Evolutionary conservation across 53 echinoderm and acorn worm genomes (phyloP).

Genomic region (Paracentrotus lividus): DNA sequence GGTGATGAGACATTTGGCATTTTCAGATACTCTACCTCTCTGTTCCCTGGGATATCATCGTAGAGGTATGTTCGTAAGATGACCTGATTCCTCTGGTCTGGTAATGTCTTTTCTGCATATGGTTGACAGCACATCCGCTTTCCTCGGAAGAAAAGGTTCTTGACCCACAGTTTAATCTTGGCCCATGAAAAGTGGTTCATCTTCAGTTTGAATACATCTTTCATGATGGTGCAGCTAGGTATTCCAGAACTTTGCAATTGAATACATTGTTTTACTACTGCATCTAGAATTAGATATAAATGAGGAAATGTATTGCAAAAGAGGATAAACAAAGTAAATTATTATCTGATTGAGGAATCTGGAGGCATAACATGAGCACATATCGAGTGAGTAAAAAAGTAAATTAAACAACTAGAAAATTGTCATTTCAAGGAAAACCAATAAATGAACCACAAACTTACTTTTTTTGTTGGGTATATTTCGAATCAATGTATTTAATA

Average conservation of each 20-base stretch:
- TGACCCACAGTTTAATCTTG: background rate
- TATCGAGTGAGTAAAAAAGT: too few relatives aligned
- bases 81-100: background rate
- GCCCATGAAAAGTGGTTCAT: background rate
- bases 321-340: too few relatives aligned
- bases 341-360: too few relatives aligned
- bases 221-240: background rate
- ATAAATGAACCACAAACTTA: too few relatives aligned
- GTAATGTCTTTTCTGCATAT: background rate
- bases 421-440: too few relatives aligned
- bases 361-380: too few relatives aligned
- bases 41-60: background rate
- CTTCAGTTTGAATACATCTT: background rate
- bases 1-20: too few relatives aligned
- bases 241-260: background rate
- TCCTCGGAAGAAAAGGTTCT: background rate
- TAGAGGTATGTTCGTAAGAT: background rate
- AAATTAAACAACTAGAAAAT: too few relatives aligned
- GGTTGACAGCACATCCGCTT: background rate
- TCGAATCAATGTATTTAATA: too few relatives aligned
- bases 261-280: background rate
- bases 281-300: background rate
- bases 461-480: too few relatives aligned
- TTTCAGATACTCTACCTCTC: background rate
- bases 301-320: too few relatives aligned